Percentiles rank a stretch among this genome's conserved stretches.
These are phyloP conservation scores for Chloroceryle amazona DNA, from an alignment of 2,797 vertebrate species.

Conservation along the genomic window DNA sequence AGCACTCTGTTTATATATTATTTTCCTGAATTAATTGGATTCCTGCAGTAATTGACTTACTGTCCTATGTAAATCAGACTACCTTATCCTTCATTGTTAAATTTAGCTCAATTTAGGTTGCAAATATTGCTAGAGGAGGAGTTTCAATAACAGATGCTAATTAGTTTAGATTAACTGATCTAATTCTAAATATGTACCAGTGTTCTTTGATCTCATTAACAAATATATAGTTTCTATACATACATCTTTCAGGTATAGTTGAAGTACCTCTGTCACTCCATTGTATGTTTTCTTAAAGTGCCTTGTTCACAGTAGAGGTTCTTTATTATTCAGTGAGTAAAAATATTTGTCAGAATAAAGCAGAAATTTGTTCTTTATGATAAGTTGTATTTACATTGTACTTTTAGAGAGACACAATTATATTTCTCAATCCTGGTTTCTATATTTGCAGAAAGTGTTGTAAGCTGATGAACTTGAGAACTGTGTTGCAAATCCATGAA, in stretches of 20 bases:
- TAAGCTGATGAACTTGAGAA: neutral
- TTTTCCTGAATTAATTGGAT: neutral
- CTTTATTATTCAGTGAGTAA: neutral
- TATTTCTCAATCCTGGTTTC: neutral
- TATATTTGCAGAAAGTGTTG: neutral
- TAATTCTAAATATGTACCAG: neutral
- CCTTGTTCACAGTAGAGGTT: neutral
- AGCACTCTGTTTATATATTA: neutral
- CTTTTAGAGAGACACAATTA: neutral
- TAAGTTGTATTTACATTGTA: neutral
- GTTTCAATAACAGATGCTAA: neutral
- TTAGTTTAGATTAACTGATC: neutral
- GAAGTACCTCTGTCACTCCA: neutral
- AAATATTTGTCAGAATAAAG: neutral
- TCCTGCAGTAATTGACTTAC: neutral
- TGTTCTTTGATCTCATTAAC: neutral
- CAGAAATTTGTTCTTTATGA: neutral
- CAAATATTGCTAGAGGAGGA: neutral
- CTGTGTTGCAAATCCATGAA: constrained; percentile 4
- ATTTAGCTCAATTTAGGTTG: neutral
- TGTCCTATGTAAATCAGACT: neutral
- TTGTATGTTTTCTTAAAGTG: neutral
- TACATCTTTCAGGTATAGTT: neutral
- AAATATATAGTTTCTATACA: neutral
- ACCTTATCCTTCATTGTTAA: neutral